A percentile compares a stretch with the other conserved stretches of the same genome.
These are phyloP conservation scores for Brenthis hecate DNA, from an alignment of 2,888 invertebrate species.

Conservation along the genomic window DNA sequence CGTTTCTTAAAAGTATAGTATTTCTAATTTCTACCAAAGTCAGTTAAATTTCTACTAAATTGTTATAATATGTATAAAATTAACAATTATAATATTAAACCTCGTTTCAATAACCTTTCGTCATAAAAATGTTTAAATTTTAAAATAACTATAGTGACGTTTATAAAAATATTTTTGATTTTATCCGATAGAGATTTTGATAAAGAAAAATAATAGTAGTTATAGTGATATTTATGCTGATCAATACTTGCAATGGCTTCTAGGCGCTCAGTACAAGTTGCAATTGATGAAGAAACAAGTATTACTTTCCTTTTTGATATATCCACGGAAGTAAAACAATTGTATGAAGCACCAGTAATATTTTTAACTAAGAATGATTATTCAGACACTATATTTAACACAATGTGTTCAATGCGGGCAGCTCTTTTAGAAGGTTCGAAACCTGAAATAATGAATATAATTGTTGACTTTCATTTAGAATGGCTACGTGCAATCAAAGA, in stretches of 20 bases:
- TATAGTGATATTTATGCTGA: background rate
- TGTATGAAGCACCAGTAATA: constrained; percentile 69
- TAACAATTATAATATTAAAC: background rate
- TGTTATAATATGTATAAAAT: background rate
- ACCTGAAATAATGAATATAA: constrained; percentile 53
- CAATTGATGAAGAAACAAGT: constrained; percentile 44
- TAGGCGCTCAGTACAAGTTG: constrained; percentile 35
- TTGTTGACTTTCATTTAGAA: constrained; percentile 69
- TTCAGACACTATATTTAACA: constrained; percentile 62
- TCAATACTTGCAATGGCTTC: constrained; percentile 27
- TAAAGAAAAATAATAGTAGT: background rate
- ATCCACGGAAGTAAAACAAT: constrained; percentile 63
- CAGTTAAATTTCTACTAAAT: constrained; percentile 3
- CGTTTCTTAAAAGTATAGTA: constrained; percentile 39
- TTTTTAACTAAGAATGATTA: constrained; percentile 67
- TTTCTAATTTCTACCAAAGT: constrained; percentile 19
- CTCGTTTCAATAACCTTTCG: background rate
- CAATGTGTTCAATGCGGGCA: constrained; percentile 58
- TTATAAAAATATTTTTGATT: background rate
- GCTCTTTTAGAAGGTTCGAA: constrained; percentile 51
- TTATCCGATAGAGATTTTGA: too few species aligned
- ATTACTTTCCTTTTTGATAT: constrained; percentile 63
- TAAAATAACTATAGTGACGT: background rate
- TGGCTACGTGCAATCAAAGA: constrained; percentile 68
- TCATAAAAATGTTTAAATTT: background rate